Base-by-base conservation (phyloP, 2,113 vertebrate species). In the Mohoua ochrocephala region DNA sequence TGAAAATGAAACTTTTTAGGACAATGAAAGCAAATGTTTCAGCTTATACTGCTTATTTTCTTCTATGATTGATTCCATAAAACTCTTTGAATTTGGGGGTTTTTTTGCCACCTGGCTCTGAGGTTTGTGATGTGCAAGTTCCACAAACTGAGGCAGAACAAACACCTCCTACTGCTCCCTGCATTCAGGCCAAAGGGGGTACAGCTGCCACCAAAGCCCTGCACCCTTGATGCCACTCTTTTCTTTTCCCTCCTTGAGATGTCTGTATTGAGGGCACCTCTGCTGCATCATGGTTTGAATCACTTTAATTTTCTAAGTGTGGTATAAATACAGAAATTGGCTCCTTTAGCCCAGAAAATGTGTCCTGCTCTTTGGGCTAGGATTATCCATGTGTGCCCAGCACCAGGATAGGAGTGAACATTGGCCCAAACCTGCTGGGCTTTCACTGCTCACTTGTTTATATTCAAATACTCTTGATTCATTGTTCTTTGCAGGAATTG, bases 181-280 rank as follows among this genome's bases (percentile, higher is more conserved):
- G 24, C 11, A 1, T 1, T 19, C 13, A 13, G 9, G 56, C 14
- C 33, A 21, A 11, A 30, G 23, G 8, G 27, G 33, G 4, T 11
- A 13, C 54, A 11, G n/a, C 31, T 16, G 20, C 33, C 78, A 12
- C 84, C n/a, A 27, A 41, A 69, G 19, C 42, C 3, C 5, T 15
- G 4, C 7, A 27, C 6, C 50, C 37, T 56, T 4, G 5, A 7
- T 22, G 18, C 11, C 6, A 22, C 14, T 13, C 21, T 67, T 61
- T 65, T 6, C 33, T 56, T 33, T 20, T 7, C 37, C 8, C 8
- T 84, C 30, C 39, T 6, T 16, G 76, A 27, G 37, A 2, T 44
- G 23, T 44, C 74, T 60, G 13, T 1, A 7, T 3, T 47, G 73
- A 39, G 28, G n/a, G 7, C 27, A n/a, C 2, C 4, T n/a, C 41